Evolutionary conservation across 1,140 invertebrate species (phyloP), one percentile per base, ranked within the genome.

Genomic region (Trachymyrmex septentrionalis): DNA sequence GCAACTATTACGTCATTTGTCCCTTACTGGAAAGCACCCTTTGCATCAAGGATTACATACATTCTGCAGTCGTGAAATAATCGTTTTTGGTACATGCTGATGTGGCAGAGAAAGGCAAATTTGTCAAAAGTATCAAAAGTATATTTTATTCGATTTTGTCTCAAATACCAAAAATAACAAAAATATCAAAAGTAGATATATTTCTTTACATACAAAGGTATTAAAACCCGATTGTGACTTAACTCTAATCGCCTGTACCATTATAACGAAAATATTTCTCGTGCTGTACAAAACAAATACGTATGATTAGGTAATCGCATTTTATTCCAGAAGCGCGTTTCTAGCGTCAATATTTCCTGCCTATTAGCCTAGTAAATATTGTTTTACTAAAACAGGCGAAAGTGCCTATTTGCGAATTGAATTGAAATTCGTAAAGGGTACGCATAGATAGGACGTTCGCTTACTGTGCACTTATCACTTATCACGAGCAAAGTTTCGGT

Each of bases 381-480:
- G 3, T 76, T 21, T 30, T 30, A 30, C 4, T 30, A 30, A 30
- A 30, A 30, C n/a, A n/a, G n/a, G n/a, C 34, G 1, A 27, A 27
- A 21, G 5, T 48, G 24, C 16, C 57, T 24, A 7, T 69, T 27
- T 14, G 30, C 5, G 5, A 53, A 69, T 38, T 3, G 14, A 57
- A 30, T 76, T 7, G 1, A 44, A 27, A 81, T 59, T 59, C 16
- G 21, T 27, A 48, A n/a, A 53, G n/a, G n/a, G 21, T 48, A 24
- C 5, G 21, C n/a, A 24, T 16, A 50, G 66, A 67, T 57, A 55
- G 9, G n/a, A 27, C 27, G 48, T 16, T 59, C 16, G 66, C 66
- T 81, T 71, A 71, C 64, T 44, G 24, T 57, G 76, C 50, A 16
- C 64, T 71, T 69, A 81, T 80, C 77, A 53, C 64, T 81, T 81